phyloP scores from a whole-genome alignment of 2,797 vertebrate species.

The Poecilia gillii region DNA sequence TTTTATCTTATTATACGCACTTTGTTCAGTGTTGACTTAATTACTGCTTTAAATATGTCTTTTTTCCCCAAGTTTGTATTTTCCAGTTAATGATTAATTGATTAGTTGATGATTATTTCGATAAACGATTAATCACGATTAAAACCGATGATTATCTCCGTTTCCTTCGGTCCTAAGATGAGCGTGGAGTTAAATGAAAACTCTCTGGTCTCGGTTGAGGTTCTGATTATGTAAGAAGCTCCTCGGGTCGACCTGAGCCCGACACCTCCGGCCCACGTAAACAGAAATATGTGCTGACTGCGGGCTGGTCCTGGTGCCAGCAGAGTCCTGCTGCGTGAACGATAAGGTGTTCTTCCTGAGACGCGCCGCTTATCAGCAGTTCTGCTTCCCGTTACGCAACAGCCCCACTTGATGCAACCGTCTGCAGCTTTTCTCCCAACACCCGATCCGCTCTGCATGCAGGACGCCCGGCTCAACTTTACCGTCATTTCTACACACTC shows the following conservation, averaged over 20 bases:
- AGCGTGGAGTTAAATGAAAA: neutral
- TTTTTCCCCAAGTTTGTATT: too few relatives aligned
- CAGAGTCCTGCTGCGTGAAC: constrained; percentile 9
- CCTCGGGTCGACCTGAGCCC: neutral
- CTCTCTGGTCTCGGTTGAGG: neutral
- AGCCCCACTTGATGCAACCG: constrained; percentile 12
- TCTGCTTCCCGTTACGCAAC: constrained; percentile 45
- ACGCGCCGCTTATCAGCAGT: constrained; percentile 53
- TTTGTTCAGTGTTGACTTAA: too few relatives aligned
- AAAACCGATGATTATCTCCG: too few relatives aligned
- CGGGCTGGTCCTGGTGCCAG: constrained; percentile 17
- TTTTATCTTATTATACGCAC: too few relatives aligned
- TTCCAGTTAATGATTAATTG: too few relatives aligned
- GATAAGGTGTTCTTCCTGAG: constrained; percentile 32
- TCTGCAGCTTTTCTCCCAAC: neutral
- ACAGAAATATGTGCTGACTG: constrained; percentile 12
- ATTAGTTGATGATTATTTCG: too few relatives aligned
- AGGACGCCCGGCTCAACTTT: too few relatives aligned
- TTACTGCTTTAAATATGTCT: too few relatives aligned
- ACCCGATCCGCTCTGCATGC: neutral
- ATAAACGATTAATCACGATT: too few relatives aligned
- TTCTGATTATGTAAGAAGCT: neutral
- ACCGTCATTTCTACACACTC: too few relatives aligned
- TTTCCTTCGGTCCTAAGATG: neutral
- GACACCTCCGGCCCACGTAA: constrained; percentile 12